phyloP scores from a whole-genome alignment of 2,888 invertebrate genomes.

The Omphaloscelis lunosa region DNA sequence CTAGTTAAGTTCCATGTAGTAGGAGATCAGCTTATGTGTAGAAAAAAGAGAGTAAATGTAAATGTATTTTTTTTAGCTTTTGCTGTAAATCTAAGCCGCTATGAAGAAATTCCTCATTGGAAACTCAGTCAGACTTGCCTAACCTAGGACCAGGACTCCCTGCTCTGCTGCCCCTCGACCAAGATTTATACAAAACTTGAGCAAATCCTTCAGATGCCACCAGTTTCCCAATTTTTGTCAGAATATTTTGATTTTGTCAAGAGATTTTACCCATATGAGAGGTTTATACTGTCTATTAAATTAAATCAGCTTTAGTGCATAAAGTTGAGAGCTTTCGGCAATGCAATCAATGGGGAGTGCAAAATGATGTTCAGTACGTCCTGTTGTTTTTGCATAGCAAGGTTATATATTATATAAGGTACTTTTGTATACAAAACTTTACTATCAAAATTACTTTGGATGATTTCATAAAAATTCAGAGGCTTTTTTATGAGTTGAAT shows the following conservation, averaged over 20 bases:
- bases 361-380: constrained; percentile 24
- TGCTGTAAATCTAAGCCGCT: too few relatives aligned
- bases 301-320: constrained; percentile 24
- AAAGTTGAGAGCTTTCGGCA: constrained; percentile 37
- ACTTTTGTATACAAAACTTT: not conserved
- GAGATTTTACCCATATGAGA: not conserved
- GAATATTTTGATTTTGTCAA: not conserved
- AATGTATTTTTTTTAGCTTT: too few relatives aligned
- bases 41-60: too few relatives aligned
- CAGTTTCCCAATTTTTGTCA: not conserved
- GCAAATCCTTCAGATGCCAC: not conserved
- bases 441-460: not conserved
- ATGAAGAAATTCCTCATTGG: not conserved
- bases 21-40: too few relatives aligned
- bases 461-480: not conserved
- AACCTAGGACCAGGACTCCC: not conserved
- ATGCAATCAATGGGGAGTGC: constrained; percentile 47
- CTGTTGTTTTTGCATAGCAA: constrained; percentile 13
- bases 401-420: not conserved
- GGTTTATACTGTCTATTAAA: constrained; percentile 26
- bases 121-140: not conserved
- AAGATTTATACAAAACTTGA: not conserved
- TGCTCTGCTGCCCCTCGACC: not conserved
- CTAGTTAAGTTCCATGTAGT: too few relatives aligned
- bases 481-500: too few relatives aligned